A percentile compares a stretch with the other conserved stretches of the same genome.
phyloP scores from a whole-genome alignment of 2,113 vertebrate species.

The Chionodraco myersi region DNA sequence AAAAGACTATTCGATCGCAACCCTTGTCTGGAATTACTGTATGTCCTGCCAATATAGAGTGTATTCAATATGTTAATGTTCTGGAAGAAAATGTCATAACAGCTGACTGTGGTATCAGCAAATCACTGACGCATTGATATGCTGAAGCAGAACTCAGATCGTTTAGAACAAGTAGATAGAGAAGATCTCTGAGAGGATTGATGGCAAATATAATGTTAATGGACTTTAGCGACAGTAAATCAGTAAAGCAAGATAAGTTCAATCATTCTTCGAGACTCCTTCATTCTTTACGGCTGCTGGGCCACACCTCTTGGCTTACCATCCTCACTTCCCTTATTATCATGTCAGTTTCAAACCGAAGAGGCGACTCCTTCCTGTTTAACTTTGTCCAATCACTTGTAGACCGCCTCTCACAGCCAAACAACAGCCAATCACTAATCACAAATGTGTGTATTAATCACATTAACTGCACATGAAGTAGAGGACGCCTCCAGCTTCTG shows the following conservation, averaged over 20 bases:
- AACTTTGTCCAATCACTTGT: neutral
- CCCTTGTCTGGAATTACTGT: neutral
- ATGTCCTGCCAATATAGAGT: slow-evolving; percentile 3
- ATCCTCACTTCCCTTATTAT: neutral
- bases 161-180: neutral
- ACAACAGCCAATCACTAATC: neutral
- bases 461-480: neutral
- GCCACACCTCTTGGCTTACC: neutral
- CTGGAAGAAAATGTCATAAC: neutral
- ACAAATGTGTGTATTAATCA: neutral
- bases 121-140: slow-evolving; percentile 10
- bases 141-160: slow-evolving; percentile 7
- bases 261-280: slow-evolving; percentile 1
- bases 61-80: neutral
- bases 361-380: neutral
- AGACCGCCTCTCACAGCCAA: neutral
- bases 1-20: too few relatives aligned
- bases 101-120: neutral
- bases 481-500: neutral
- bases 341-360: neutral
- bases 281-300: slow-evolving; percentile 9
- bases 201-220: slow-evolving; percentile 34
- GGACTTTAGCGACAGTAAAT: slow-evolving; percentile 15
- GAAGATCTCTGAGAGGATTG: neutral
- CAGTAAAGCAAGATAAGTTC: slow-evolving; percentile 5